A percentile compares a stretch with the other conserved stretches of the same genome.
Conservation (phyloP, 2,113 vertebrate species). For the Callocephalon fimbriatum region DNA sequence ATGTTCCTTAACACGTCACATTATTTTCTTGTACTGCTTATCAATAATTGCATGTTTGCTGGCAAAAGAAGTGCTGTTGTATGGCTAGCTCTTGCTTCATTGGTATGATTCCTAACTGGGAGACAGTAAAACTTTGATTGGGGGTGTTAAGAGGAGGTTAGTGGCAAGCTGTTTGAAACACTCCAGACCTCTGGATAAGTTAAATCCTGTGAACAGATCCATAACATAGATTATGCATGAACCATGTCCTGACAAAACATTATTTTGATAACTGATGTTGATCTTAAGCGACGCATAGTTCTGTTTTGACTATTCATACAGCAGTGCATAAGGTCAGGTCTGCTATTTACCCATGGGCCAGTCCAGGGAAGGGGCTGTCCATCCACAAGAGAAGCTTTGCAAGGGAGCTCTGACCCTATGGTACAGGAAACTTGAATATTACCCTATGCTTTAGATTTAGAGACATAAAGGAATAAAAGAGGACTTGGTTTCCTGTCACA, state of each 20-base stretch:
- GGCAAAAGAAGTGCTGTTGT: not conserved
- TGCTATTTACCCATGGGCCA: not conserved
- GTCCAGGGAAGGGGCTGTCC: not conserved
- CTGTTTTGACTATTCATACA: not conserved
- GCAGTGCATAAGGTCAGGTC: not conserved
- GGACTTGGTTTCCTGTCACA: not conserved
- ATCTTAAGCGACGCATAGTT: not conserved
- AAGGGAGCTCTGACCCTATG: not conserved
- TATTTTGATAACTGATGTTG: not conserved
- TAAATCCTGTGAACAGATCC: not conserved
- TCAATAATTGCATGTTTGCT: not conserved
- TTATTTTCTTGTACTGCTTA: constrained; percentile 29
- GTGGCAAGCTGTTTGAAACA: not conserved
- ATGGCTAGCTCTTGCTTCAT: not conserved
- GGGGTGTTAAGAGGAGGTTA: not conserved
- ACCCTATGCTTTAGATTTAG: not conserved
- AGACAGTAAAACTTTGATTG: not conserved
- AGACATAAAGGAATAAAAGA: not conserved
- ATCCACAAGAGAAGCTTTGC: fast-evolving
- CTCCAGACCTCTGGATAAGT: not conserved
- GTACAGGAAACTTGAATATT: not conserved
- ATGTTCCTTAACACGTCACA: not conserved
- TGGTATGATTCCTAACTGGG: not conserved
- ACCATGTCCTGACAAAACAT: not conserved
- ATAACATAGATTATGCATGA: not conserved